Base-by-base conservation (phyloP, 1,140 invertebrate species). In the Copidosoma floridanum region DNA sequence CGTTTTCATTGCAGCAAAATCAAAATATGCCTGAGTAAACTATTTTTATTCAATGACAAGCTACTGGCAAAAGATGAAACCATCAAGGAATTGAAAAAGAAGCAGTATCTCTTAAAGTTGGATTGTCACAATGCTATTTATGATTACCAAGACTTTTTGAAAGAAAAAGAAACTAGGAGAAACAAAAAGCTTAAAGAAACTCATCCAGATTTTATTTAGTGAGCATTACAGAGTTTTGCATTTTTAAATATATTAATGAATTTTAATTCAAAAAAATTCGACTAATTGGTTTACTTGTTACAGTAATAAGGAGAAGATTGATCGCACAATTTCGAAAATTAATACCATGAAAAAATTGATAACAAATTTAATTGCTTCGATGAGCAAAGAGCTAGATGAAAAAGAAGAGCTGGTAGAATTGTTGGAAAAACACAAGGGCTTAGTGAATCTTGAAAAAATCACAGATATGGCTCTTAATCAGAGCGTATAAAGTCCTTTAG, bases 321-420 rank as follows among this genome's bases (percentile, higher is more conserved):
- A 69, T 14, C 62, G 21, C 12, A 55, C 16, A 2, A 23, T 77
- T 57, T 26, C 16, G 7, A 77, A 68, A 43, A 73, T 75, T 37
- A 71, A 73, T 59, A 48, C 72, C 48, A 70, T 71, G 65, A 74
- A 75, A 53, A 69, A 65, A 51, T 53, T 77, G 10, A 75, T 76
- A 53, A 65, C 63, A 18, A 75, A 69, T 60, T 66, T 76, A 12
- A 68, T 73, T 52, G 67, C 68, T 27, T 23, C 65, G 14, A 68
- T 65, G 10, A 11, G 32, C 43, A 0, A 61, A 1, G 40, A 66
- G 11, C 23, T 74, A 12, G 2, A 11, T 3, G 29, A 71, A 0
- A 16, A 68, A 11, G 44, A 62, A 11, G 14, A 61, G 11, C 37
- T 75, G 2, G 5, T 69, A 27, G 18, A 71, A 29, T 53, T 72